Base-by-base conservation (phyloP, 2,797 vertebrate genomes). In the Sorex maritimensis region DNA sequence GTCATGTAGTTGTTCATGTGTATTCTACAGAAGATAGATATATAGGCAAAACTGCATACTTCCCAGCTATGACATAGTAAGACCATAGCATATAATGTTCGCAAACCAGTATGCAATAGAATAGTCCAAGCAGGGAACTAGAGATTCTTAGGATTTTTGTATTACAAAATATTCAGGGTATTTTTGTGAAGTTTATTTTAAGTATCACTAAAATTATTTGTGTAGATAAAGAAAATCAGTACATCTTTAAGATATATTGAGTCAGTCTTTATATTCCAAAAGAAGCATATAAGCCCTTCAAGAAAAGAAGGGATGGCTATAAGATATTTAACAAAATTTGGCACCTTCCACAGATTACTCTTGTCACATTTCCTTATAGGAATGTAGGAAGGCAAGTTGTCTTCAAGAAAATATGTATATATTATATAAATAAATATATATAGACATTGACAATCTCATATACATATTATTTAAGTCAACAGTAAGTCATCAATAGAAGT, bases 261-360 rank as follows among this genome's bases (percentile, higher is more conserved):
- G 26, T 67, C 6, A 6, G 26, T 63, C 61, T 63, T 1, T 94
- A 90, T 86, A 74, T 68, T 30, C 3, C 69, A 1, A 1, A 52
- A 71, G 28, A 75, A 2, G 46, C 4, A 0, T 19, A 71, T 8
- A 30, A 2, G 46, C 0, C 9, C 81, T 81, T 83, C 6, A 68
- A 71, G 12, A 23, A 87, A 68, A 71, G 12, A 23, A 90, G 75
- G 4, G 85, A 68, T 26, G 11, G 3, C 4, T 38, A 72, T 61
- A 7, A 77, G 41, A n/a, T 65, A 61, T 30, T 72, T 46, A 79
- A 91, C 55, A 86, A 78, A 93, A 63, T 28, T 19, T 15, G n/a
- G 1, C 49, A 19, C 12, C 34, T 78, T 61, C 80, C 2, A 55
- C 34, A 78, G 26, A 63, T 74, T 82, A 61, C 6, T 10, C 58